phyloP scores from a whole-genome alignment of 2,797 vertebrate species.

The Salmo trutta region DNA sequence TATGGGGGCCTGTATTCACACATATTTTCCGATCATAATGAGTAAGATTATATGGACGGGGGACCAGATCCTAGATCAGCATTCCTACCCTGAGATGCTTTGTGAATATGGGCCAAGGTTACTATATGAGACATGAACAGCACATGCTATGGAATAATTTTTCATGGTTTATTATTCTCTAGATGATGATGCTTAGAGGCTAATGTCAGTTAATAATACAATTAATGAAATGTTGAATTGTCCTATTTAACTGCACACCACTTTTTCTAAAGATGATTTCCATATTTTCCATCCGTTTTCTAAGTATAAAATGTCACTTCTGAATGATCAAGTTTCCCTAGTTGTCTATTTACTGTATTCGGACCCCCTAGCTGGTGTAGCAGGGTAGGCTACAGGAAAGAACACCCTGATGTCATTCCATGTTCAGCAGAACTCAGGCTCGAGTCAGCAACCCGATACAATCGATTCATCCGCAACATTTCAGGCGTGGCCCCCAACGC shows the following conservation, averaged over 20 bases:
- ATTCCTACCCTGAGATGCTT: background rate
- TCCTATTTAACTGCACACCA: conserved; percentile 54
- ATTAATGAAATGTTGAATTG: conserved; percentile 22
- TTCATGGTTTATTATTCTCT: background rate
- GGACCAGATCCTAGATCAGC: too few relatives aligned
- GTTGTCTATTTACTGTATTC: conserved; percentile 55
- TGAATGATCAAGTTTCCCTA: conserved; percentile 35
- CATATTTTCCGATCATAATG: background rate
- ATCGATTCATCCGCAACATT: conserved; percentile 23
- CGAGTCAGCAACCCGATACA: conserved; percentile 19
- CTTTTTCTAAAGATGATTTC: conserved; percentile 72
- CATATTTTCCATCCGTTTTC: conserved; percentile 78
- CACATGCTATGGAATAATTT: background rate
- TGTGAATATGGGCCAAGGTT: background rate
- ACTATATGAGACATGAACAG: background rate
- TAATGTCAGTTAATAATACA: background rate
- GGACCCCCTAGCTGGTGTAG: background rate
- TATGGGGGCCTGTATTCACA: background rate
- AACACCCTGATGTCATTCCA: conserved; percentile 12
- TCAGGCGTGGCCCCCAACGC: conserved; percentile 7
- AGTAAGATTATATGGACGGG: background rate
- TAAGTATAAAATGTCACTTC: conserved; percentile 69
- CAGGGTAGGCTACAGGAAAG: background rate
- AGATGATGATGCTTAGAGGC: background rate
- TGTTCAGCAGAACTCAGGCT: conserved; percentile 7